A percentile compares a stretch with the other conserved stretches of the same genome.
Conservation (phyloP, 2,888 invertebrate genomes). For the Callyntrura guangdongensis region DNA sequence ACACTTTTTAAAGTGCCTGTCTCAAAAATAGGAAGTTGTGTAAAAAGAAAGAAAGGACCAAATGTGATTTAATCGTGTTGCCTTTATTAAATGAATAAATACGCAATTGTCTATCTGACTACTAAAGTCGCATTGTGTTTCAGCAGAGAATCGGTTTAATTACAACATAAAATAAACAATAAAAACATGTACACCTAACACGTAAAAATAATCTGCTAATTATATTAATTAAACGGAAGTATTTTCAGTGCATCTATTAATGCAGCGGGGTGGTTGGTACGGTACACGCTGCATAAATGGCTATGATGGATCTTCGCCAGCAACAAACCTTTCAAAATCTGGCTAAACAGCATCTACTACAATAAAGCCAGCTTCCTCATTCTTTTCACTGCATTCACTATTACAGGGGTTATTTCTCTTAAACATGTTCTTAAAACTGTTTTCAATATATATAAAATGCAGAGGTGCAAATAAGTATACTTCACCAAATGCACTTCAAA, state of each 20-base stretch:
- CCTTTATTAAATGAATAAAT: background rate
- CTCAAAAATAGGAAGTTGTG: background rate
- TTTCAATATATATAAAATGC: background rate
- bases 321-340: background rate
- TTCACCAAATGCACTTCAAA: constrained; percentile 1
- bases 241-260: no score
- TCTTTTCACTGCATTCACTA: background rate
- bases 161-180: background rate
- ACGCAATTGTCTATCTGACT: background rate
- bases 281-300: background rate
- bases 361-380: constrained; percentile 9
- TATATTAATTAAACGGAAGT: background rate
- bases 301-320: constrained; percentile 1
- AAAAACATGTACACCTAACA: background rate
- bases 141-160: background rate
- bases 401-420: background rate
- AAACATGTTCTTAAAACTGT: background rate
- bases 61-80: background rate
- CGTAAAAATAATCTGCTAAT: background rate
- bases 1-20: background rate
- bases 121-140: background rate
- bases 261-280: no score
- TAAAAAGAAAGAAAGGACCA: constrained; percentile 7
- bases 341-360: background rate
- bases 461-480: background rate